Evolutionary conservation across 2,888 invertebrate genomes (phyloP), one percentile per base, ranked within the genome.

Genomic region (Hypselothyrea guttata): DNA sequence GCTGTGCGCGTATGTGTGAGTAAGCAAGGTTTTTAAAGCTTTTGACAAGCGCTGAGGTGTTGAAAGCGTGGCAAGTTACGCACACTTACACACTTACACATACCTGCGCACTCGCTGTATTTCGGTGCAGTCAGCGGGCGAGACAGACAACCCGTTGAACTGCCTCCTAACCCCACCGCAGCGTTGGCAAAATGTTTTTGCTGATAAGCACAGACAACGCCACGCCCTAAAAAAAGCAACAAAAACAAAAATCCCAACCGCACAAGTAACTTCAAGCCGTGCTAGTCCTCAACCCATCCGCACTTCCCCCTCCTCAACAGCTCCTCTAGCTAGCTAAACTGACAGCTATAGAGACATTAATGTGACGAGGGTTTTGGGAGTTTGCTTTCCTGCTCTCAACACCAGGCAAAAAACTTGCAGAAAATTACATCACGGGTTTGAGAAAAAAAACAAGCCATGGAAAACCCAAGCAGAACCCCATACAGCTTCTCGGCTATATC

Each of bases 261-360:
- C 22, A 27, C 16, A 45, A 44, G 37, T 40, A 1, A 51, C 27
- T 16, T 13, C 15, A n/a, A 12, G 27, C 40, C 2, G 11, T 9
- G 37, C 40, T 7, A 7, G 22, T 22, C 40, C 18, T 27, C n/a
- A 35, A 13, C 34, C 13, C 34, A 34, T 7, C 27, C 51, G 38
- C 30, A 44, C 48, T 59, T 42, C 41, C n/a, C n/a, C n/a, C n/a
- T n/a, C n/a, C n/a, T n/a, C n/a, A n/a, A n/a, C n/a, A n/a, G n/a
- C n/a, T 46, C 40, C 60, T 49, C 57, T 65, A 62, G 58, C 64
- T 58, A 55, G 69, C 79, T 75, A 84, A 84, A 73, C 83, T 81
- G 81, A 81, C 81, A 81, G 84, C 81, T 78, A 82, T 84, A 84
- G 83, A 82, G 81, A 82, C 81, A 82, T 82, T 82, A 82, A 82